A percentile compares a stretch with the other conserved stretches of the same genome.
phyloP scores from a whole-genome alignment of 2,797 vertebrate species.

The Enteromius viviparus region DNA sequence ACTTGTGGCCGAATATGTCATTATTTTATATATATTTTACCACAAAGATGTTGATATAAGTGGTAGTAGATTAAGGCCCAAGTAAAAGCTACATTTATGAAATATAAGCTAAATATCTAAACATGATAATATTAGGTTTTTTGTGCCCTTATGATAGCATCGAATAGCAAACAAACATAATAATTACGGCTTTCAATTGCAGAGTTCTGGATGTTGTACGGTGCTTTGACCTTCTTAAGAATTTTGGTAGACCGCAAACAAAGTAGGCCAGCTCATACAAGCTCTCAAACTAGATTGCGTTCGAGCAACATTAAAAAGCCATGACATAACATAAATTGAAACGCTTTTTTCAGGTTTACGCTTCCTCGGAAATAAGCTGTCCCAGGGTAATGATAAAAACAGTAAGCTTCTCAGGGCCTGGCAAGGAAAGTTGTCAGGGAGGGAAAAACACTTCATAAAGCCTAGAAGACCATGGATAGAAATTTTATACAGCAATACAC shows the following conservation, averaged over 20 bases:
- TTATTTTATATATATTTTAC: background rate
- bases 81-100: background rate
- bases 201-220: slow-evolving; percentile 45
- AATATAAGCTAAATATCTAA: slow-evolving; percentile 19
- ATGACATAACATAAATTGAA: slow-evolving; percentile 54
- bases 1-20: slow-evolving; percentile 5
- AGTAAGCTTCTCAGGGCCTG: slow-evolving; percentile 27
- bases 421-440: slow-evolving; percentile 64
- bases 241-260: slow-evolving; percentile 53
- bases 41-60: slow-evolving; percentile 19
- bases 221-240: slow-evolving; percentile 35
- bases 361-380: slow-evolving; percentile 41
- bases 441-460: slow-evolving; percentile 63
- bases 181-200: slow-evolving; percentile 38
- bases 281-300: slow-evolving; percentile 39
- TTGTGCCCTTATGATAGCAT: slow-evolving; percentile 15
- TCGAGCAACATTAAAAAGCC: slow-evolving; percentile 49
- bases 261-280: slow-evolving; percentile 53
- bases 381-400: slow-evolving; percentile 47
- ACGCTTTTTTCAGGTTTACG: slow-evolving; percentile 41
- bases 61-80: background rate
- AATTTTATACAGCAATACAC: slow-evolving; percentile 52
- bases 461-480: slow-evolving; percentile 54
- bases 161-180: slow-evolving; percentile 30
- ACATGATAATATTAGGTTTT: slow-evolving; percentile 34